Conservation (phyloP, 2,888 invertebrate species). For the Barypeithes pellucidus region DNA sequence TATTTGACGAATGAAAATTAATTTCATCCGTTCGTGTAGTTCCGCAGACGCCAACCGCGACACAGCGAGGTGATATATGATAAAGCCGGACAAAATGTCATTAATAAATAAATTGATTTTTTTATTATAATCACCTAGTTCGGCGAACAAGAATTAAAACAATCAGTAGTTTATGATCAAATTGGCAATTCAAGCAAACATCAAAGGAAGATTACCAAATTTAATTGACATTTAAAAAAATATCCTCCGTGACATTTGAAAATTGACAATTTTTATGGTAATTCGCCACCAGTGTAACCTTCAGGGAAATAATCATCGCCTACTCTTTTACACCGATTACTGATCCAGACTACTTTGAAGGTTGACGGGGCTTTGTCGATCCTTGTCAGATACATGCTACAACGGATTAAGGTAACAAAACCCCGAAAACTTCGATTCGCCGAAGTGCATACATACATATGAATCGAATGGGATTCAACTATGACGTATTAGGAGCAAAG, state of each 20-base stretch:
- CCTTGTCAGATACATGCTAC: neutral
- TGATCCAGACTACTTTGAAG: neutral
- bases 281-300: too few species aligned
- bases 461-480: neutral
- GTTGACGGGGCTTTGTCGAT: neutral
- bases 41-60: neutral
- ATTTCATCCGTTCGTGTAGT: neutral
- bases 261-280: constrained; percentile 2
- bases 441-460: neutral
- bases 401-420: neutral
- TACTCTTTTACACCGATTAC: neutral
- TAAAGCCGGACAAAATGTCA: neutral
- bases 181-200: too few species aligned
- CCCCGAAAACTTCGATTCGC: too few species aligned
- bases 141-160: neutral
- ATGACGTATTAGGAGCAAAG: constrained; percentile 8
- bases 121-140: neutral
- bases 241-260: too few species aligned
- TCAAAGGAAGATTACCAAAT: too few species aligned
- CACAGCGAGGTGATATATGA: neutral
- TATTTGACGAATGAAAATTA: constrained; percentile 39
- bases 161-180: neutral
- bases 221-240: neutral
- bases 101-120: neutral
- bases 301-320: neutral